These are phyloP conservation scores for Octodonta nipae DNA, from an alignment of 2,888 invertebrate genomes.

Conservation along the genomic window DNA sequence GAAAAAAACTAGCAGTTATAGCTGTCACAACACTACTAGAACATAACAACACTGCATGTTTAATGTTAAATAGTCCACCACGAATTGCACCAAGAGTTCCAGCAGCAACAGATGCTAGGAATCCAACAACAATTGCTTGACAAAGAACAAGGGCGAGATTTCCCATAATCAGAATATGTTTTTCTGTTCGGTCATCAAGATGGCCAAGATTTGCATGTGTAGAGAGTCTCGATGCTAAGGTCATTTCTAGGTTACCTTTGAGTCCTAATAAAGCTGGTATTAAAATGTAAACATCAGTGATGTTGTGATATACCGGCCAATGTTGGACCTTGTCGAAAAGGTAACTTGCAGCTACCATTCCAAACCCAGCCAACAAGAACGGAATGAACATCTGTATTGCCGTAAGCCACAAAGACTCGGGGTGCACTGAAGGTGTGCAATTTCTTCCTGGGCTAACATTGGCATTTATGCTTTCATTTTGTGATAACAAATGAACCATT, in stretches of 20 bases:
- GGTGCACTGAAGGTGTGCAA: slow-evolving; percentile 3
- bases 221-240: slow-evolving; percentile 75
- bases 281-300: slow-evolving; percentile 78
- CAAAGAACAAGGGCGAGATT: slow-evolving; percentile 58
- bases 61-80: slow-evolving; percentile 58
- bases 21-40: slow-evolving; percentile 79
- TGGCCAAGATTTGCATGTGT: slow-evolving; percentile 83
- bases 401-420: slow-evolving; percentile 43
- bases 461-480: too few species aligned
- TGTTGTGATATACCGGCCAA: slow-evolving; percentile 68
- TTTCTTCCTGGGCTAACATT: too few species aligned
- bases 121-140: slow-evolving; percentile 72
- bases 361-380: slow-evolving; percentile 74
- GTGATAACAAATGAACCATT: too few species aligned
- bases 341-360: slow-evolving; percentile 80
- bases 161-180: slow-evolving; percentile 50
- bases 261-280: slow-evolving; percentile 65
- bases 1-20: slow-evolving; percentile 68
- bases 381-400: slow-evolving; percentile 71
- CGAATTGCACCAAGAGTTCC: slow-evolving; percentile 74
- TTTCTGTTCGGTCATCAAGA: slow-evolving; percentile 31
- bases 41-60: slow-evolving; percentile 69
- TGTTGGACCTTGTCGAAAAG: slow-evolving; percentile 74
- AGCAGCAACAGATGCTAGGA: slow-evolving; percentile 70
- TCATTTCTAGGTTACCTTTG: slow-evolving; percentile 61